A percentile compares a stretch with the other conserved stretches of the same genome.
phyloP scores from a whole-genome alignment of 1,140 invertebrate species.

The Listronotus bonariensis region DNA sequence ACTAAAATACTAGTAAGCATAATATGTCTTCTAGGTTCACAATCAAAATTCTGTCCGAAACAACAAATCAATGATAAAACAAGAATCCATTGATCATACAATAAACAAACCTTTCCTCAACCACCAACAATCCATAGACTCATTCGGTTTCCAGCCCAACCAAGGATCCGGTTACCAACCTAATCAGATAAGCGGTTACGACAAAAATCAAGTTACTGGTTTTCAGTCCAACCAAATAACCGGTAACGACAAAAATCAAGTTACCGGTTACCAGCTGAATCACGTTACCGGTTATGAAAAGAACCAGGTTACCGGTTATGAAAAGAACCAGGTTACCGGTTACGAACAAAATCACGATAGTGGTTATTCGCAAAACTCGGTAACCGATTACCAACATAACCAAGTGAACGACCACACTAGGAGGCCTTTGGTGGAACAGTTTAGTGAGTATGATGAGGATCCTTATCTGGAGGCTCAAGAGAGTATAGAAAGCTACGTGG shows the following conservation, averaged over 20 bases:
- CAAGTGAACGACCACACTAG: conserved; percentile 23
- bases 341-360: conserved; percentile 5
- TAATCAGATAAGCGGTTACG: conserved; percentile 11
- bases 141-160: conserved; percentile 1
- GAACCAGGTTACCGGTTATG: conserved; percentile 11
- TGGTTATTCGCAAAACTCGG: not conserved
- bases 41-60: conserved; percentile 39
- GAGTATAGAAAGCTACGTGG: conserved; percentile 57
- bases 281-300: conserved; percentile 3
- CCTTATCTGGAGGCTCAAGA: conserved; percentile 54
- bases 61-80: conserved; percentile 56
- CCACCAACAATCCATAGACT: conserved; percentile 21
- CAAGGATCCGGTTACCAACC: conserved; percentile 8
- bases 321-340: conserved; percentile 3
- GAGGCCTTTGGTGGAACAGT: conserved; percentile 23
- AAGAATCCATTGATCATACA: conserved; percentile 55
- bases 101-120: conserved; percentile 1
- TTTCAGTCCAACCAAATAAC: not conserved
- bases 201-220: conserved; percentile 6
- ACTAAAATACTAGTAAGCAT: no score
- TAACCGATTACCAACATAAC: not conserved
- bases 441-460: conserved; percentile 39
- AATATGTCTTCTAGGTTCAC: conserved; percentile 31
- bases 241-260: conserved; percentile 3
- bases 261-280: not conserved